Evolutionary conservation across 2,888 invertebrate genomes (phyloP).

Genomic region (Minunthozetes semirufus): DNA sequence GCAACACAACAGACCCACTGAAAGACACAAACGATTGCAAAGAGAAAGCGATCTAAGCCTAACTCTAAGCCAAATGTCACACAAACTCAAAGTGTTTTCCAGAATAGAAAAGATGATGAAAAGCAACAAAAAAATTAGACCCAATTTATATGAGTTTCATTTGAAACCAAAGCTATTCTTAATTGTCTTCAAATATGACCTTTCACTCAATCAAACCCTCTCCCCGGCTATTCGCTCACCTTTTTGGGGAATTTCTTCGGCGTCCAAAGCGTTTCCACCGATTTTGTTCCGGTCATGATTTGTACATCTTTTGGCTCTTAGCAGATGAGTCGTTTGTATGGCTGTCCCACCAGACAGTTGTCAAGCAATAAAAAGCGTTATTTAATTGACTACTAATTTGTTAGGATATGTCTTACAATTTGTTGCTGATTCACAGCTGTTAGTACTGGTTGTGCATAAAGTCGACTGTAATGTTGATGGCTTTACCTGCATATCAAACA

Average conservation of each 20-base stretch:
- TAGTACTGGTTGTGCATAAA: slow-evolving; percentile 29
- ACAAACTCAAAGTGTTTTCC: not conserved
- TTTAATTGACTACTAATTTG: not conserved
- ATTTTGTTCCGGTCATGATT: slow-evolving; percentile 26
- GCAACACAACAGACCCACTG: slow-evolving; percentile 4
- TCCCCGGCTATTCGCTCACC: not conserved
- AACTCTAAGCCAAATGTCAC: slow-evolving; percentile 9
- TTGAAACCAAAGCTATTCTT: too few relatives aligned
- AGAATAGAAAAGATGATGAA: not conserved
- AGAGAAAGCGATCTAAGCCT: not conserved
- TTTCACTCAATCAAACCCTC: too few relatives aligned
- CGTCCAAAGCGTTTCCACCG: slow-evolving; percentile 3
- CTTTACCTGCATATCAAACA: slow-evolving; percentile 21
- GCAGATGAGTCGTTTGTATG: not conserved
- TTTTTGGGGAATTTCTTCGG: slow-evolving; percentile 14
- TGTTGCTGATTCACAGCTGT: slow-evolving; percentile 22
- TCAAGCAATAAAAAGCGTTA: not conserved
- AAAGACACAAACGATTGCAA: not conserved
- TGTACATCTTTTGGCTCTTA: slow-evolving; percentile 8
- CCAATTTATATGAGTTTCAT: not conserved
- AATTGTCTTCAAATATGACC: too few relatives aligned
- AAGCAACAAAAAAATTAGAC: not conserved
- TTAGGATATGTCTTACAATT: slow-evolving; percentile 20
- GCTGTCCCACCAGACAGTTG: not conserved
- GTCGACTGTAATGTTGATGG: slow-evolving; percentile 27